Evolutionary conservation across 2,113 vertebrate species (phyloP), one percentile per base, ranked within the genome.

Genomic region (Pachypanchax playfairii): DNA sequence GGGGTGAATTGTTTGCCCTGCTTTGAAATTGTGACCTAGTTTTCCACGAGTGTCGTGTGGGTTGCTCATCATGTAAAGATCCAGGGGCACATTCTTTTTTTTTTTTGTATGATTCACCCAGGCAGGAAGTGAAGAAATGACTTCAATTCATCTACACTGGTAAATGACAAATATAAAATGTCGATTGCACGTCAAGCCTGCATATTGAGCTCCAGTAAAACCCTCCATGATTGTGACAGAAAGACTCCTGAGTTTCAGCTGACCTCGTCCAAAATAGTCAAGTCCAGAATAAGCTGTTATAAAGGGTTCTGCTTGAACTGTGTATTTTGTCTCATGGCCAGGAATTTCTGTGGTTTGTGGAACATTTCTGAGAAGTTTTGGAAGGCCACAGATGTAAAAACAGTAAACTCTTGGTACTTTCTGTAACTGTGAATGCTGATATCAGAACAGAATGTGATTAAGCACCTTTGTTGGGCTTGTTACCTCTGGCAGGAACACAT

Each of bases 311-410:
- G 64, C 46, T 70, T 58, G 49, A 70, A 65, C 70, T 68, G 67
- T 83, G 73, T 77, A 53, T 76, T 79, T 60, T 76, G 49, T 74
- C 79, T 73, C 41, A 15, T 50, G 35, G 68, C 38, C 39, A 75
- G 71, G 83, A 86, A 84, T 80, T 58, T 50, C 68, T 84, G 82
- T 89, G 85, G 85, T 81, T 39, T 79, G 24, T 80, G 71, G 77
- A 80, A 18, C 36, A 61, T 64, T 77, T 69, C 38, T 26, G 17
- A 55, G 12, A 43, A 38, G 55, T 53, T 47, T 64, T 28, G 22
- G 68, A 82, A 82, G 67, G 65, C 77, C 61, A 77, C 42, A 73
- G 54, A 69, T 52, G 54, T 65, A 55, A 71, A 56, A 44, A 43
- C 35, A 43, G 36, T 57, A 41, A 43, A 20, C 15, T 42, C 26